These are phyloP conservation scores for Argopecten irradians DNA, from an alignment of 1,140 invertebrate species.

Conservation along the genomic window DNA sequence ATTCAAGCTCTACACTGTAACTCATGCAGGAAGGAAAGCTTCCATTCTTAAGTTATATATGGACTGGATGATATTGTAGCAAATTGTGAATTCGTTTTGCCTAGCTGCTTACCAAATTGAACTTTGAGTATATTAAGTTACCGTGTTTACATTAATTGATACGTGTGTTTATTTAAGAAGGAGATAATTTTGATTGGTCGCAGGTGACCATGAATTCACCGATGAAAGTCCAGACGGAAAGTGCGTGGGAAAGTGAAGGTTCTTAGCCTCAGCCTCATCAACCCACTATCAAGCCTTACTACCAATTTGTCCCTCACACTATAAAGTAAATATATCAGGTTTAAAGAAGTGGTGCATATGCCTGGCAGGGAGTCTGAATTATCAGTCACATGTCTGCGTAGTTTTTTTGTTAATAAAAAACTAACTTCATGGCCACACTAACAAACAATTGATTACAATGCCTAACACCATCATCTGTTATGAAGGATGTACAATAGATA, in stretches of 20 bases:
- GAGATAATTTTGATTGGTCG: conserved; percentile 9
- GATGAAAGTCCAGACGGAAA: conserved; percentile 11
- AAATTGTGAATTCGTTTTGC: conserved; percentile 14
- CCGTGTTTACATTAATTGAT: conserved; percentile 12
- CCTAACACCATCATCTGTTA: background rate
- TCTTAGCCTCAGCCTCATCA: background rate
- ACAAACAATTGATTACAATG: background rate
- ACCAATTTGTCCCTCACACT: background rate
- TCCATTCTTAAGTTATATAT: background rate
- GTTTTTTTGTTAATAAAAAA: background rate
- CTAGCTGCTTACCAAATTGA: conserved; percentile 3
- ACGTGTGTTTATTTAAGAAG: background rate
- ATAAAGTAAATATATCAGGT: conserved; percentile 7
- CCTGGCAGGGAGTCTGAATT: conserved; percentile 5
- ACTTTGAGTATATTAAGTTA: conserved; percentile 3
- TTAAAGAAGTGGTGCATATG: background rate
- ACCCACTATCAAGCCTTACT: background rate
- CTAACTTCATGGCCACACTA: background rate
- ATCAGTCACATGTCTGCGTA: background rate
- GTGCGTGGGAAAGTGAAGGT: background rate
- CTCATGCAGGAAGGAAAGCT: background rate
- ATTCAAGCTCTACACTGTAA: background rate
- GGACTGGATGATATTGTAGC: background rate
- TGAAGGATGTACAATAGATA: too few relatives aligned
- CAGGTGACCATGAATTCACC: background rate